A percentile compares a stretch with the other conserved stretches of the same genome.
phyloP scores from a whole-genome alignment of 2,113 vertebrate species.

The Loxodonta africana region DNA sequence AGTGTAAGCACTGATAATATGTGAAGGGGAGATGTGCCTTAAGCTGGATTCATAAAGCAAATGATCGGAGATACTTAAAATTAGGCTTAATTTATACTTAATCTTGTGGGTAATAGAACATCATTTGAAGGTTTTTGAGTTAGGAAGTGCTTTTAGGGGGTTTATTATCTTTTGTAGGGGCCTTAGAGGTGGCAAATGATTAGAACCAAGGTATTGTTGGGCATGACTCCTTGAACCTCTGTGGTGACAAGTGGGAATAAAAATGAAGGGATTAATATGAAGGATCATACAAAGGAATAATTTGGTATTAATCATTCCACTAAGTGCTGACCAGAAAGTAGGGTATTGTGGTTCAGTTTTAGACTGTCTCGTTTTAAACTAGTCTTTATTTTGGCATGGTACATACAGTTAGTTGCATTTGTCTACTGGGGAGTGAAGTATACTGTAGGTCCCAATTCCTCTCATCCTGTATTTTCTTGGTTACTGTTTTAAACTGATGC shows the following conservation, averaged over 20 bases:
- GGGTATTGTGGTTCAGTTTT: neutral
- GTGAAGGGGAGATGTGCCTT: neutral
- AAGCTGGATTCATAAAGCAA: neutral
- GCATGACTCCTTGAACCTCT: neutral
- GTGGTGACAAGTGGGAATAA: neutral
- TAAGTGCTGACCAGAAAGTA: neutral
- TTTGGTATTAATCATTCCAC: neutral
- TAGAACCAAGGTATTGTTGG: neutral
- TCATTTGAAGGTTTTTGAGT: conserved; percentile 44
- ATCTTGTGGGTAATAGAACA: neutral
- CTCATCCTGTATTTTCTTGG: neutral
- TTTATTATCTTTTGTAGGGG: neutral
- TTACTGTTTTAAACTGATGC: neutral
- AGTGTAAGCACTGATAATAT: neutral
- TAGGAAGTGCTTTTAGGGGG: conserved; percentile 9
- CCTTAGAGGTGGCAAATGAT: neutral
- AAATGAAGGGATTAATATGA: neutral
- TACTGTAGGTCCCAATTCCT: neutral
- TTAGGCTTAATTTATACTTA: neutral
- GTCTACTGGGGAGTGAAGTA: neutral
- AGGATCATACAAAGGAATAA: neutral
- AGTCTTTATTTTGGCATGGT: neutral
- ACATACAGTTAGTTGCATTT: neutral
- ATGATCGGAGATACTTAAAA: neutral
- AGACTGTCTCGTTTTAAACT: neutral